Conservation (phyloP, 2,888 invertebrate species). For the Plebejus anna region DNA sequence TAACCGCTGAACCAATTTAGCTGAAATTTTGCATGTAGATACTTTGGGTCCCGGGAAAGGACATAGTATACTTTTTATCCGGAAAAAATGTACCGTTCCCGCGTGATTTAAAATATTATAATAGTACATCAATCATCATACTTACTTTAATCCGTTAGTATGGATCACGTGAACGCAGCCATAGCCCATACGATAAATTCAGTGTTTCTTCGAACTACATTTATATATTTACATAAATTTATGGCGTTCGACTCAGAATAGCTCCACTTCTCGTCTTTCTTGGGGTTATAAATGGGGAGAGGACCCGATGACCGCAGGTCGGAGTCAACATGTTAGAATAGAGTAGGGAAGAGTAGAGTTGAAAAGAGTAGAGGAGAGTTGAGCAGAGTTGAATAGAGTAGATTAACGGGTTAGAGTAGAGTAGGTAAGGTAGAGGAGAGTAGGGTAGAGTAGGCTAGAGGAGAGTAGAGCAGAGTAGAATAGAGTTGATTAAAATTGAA, state of each 20-base stretch:
- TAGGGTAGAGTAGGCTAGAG: neutral
- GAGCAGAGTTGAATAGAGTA: neutral
- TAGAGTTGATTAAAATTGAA: too few relatives aligned
- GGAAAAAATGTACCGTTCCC: too few relatives aligned
- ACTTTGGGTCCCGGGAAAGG: too few relatives aligned
- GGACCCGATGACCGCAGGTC: conserved; percentile 1
- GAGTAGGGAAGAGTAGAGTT: too few relatives aligned
- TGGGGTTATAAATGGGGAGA: conserved; percentile 14
- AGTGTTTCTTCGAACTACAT: conserved; percentile 21
- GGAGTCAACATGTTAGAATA: neutral
- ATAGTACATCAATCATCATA: neutral
- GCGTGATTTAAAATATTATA: neutral
- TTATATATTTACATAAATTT: conserved; percentile 18
- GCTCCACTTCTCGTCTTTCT: conserved; percentile 21
- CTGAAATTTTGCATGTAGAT: too few relatives aligned
- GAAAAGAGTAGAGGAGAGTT: too few relatives aligned
- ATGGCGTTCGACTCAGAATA: conserved; percentile 14
- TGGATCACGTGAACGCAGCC: neutral
- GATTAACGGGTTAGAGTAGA: neutral
- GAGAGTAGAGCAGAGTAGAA: too few relatives aligned
- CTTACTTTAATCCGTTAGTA: neutral
- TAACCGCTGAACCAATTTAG: too few relatives aligned
- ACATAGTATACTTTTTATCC: too few relatives aligned
- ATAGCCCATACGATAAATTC: conserved; percentile 16
- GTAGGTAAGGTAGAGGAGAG: neutral